Evolutionary conservation across 2,888 invertebrate species (phyloP), one percentile per base, ranked within the genome.

Genomic region (Temnothorax rugatulus): DNA sequence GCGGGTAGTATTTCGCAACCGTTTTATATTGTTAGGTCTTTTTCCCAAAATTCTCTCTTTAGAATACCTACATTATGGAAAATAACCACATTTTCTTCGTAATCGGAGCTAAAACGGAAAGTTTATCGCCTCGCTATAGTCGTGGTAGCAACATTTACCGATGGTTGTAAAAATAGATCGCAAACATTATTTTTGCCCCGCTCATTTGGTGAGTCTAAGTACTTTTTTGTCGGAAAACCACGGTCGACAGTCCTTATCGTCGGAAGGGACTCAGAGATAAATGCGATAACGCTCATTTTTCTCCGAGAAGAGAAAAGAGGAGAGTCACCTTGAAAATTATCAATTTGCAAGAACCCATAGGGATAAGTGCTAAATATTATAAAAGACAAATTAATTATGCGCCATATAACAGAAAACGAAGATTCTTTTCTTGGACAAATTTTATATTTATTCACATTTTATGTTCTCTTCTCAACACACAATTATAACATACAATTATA

Each of bases 81-180:
- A 41, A 54, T 11, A 44, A 41, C 5, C 13, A 47, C 18, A 25
- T 52, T 38, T 8, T 9, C 38, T 59, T 47, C 13, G 38, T 47
- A 41, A 61, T 50, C 59, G 18, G 50, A 38, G 15, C 11, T 61
- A 81, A 13, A 69, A 61, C n/a, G 47, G 59, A 81, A 61, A 59
- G 59, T 34, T 44, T 68, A 59, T 38, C 21, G 54, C 25, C 44
- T 59, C n/a, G 38, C 47, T 59, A 57, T n/a, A 44, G 68, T 59
- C n/a, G 38, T 38, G 47, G 57, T n/a, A 44, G 57, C 18, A 7
- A 0, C 29, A 44, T 68, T 77, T 34, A 47, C 34, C 44, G 57
- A 81, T 69, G n/a, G 47, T 18, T 61, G 47, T 69, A 71, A 81
- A 79, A 81, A 71, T 81, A 81, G 59, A 81, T 81, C 25, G 38